Base-by-base conservation (phyloP, 37 sponge, comb jelly and placozoan genomes). In the Cladorhizidae sp. region DNA sequence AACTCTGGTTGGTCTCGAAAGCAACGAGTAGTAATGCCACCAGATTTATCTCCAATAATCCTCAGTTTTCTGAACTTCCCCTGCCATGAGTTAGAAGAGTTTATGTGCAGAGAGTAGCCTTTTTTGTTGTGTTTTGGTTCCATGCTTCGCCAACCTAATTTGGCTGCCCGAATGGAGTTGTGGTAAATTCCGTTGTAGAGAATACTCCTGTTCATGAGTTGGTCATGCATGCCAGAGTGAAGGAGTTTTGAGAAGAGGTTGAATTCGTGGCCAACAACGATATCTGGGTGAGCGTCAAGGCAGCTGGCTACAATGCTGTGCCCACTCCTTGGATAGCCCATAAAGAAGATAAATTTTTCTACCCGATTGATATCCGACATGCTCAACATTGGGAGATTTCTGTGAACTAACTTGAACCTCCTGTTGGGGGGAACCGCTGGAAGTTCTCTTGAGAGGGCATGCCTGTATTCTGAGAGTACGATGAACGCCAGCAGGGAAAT, bases 261-360 rank as follows among this genome's bases (percentile, higher is more conserved):
- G 57, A 49, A 85, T 61, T 89, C 89, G 29, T 89, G 89, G 12
- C 84, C 77, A 15, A 89, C 38, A 37, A 83, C 69, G 0, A 57
- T 33, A 58, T 89, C 70, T 51, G 89, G 84, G 40, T 89, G 89
- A 28, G 89, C 89, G 65, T 89, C 89, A 29, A 89, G 36, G 36
- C 77, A 39, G 38, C 84, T 77, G n/a, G 57, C 89, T 21, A 89
- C 36, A 39, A 89, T 83, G 57, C 89, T 89, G 75, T 89, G 89
- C 17, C 89, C 80, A 62, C 89, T 89, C 45, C 89, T 58, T 55
- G 84, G 77, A 31, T 79, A 78, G 35, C 89, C 89, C 62, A 89
- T 31, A 61, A 89, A 89, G 43, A 89, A 77, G 7, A 89, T 29
- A 38, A 89, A 89, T 15, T 51, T 73, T 43, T 89, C 55, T 1